Evolutionary conservation across 2,888 invertebrate genomes (phyloP).

Genomic region (Vandiemenella viatica): DNA sequence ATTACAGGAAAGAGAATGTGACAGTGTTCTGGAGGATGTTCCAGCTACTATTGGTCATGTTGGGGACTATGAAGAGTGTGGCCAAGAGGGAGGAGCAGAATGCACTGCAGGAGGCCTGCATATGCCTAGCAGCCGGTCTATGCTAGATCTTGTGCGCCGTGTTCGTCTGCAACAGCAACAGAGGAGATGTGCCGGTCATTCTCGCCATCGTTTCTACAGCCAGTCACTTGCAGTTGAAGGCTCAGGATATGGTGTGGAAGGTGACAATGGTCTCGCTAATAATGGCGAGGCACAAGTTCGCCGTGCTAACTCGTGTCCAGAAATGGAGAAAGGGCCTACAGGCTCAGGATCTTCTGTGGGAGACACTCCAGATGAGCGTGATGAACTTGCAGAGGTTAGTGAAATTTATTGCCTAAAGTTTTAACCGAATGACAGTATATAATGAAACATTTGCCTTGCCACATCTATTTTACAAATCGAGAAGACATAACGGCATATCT

Average conservation of each 20-base stretch:
- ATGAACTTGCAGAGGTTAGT: too few species aligned
- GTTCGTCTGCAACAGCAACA: slow-evolving; percentile 24
- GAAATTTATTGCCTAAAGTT: too few species aligned
- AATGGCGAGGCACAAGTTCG: slow-evolving; percentile 30
- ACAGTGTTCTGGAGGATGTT: slow-evolving; percentile 28
- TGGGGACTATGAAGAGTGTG: slow-evolving; percentile 23
- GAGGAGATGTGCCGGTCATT: too few species aligned
- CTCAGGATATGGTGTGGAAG: slow-evolving; percentile 29
- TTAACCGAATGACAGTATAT: too few species aligned
- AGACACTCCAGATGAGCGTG: slow-evolving; percentile 27
- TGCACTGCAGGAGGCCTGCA: slow-evolving; percentile 44
- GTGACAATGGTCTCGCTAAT: slow-evolving; percentile 24
- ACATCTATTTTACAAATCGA: too few species aligned
- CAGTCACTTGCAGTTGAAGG: slow-evolving; percentile 26
- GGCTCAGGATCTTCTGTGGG: slow-evolving; percentile 18
- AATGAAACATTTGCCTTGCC: too few species aligned
- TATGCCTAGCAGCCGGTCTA: slow-evolving; percentile 40
- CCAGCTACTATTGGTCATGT: slow-evolving; percentile 17
- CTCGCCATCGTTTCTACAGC: slow-evolving; percentile 44
- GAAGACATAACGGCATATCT: too few species aligned
- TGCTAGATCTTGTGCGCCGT: slow-evolving; percentile 39
- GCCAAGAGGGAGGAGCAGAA: slow-evolving; percentile 28
- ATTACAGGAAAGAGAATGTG: slow-evolving; percentile 23
- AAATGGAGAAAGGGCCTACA: slow-evolving; percentile 36
- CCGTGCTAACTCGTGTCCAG: slow-evolving; percentile 50